phyloP scores from a whole-genome alignment of 2,113 vertebrate genomes.

The Pterocles burchelli region DNA sequence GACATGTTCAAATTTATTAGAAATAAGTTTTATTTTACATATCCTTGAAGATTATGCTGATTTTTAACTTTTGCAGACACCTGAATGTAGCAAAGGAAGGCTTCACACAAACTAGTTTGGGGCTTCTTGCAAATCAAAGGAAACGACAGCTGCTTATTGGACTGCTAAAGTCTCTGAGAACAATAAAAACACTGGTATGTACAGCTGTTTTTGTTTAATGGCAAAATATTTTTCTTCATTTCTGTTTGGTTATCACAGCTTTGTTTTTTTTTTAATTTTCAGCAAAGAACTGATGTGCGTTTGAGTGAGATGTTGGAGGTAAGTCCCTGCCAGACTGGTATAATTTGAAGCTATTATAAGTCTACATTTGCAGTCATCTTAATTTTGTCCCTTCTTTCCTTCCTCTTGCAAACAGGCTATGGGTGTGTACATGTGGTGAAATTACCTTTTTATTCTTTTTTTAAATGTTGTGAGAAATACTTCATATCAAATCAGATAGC shows the following conservation, averaged over 20 bases:
- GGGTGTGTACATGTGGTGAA: neutral
- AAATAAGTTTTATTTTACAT: neutral
- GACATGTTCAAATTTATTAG: neutral
- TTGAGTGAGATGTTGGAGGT: slow-evolving; percentile 99
- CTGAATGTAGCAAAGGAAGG: slow-evolving; percentile 90
- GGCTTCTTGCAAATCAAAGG: slow-evolving; percentile 94
- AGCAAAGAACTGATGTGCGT: slow-evolving; percentile 99
- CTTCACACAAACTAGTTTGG: slow-evolving; percentile 95
- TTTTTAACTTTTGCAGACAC: slow-evolving; percentile 79
- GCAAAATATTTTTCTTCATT: neutral
- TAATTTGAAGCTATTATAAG: neutral
- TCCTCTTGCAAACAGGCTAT: neutral
- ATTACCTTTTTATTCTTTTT: neutral
- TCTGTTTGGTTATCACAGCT: neutral
- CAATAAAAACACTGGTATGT: slow-evolving; percentile 97
- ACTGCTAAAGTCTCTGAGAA: slow-evolving; percentile 94
- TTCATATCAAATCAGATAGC: neutral
- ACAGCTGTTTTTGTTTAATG: neutral
- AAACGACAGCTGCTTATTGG: slow-evolving; percentile 92
- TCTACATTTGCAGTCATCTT: neutral
- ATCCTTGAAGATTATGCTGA: neutral
- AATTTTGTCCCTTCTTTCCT: neutral
- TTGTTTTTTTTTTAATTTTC: neutral
- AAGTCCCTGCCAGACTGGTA: slow-evolving; percentile 34
- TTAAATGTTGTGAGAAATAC: neutral